Conservation (phyloP, 2,888 invertebrate species). For the Pammene aurita region DNA sequence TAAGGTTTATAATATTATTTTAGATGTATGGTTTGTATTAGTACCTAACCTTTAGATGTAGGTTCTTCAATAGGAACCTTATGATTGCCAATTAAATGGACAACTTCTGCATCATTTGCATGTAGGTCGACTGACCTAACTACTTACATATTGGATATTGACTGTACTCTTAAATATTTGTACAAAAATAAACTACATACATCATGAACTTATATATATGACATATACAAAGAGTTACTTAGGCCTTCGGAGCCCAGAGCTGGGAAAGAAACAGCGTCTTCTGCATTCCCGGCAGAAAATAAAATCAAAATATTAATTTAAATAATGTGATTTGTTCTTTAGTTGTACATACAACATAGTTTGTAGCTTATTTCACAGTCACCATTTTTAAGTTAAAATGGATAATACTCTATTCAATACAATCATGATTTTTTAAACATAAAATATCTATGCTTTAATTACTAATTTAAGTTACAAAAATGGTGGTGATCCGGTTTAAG, state of each 20-base stretch:
- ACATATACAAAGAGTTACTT: too few relatives aligned
- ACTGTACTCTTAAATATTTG: constrained; percentile 32
- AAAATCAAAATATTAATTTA: too few relatives aligned
- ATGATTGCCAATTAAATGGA: constrained; percentile 31
- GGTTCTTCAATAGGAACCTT: constrained; percentile 51
- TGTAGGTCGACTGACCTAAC: constrained; percentile 4
- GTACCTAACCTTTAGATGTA: constrained; percentile 59
- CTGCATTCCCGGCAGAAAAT: too few relatives aligned
- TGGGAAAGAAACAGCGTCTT: too few relatives aligned
- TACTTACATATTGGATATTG: constrained; percentile 19
- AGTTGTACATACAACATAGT: constrained; percentile 33
- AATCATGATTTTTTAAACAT: not conserved
- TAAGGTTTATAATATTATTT: constrained; percentile 72
- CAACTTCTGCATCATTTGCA: not conserved
- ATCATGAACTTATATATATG: too few relatives aligned
- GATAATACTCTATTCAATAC: constrained; percentile 32
- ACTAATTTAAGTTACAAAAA: not conserved
- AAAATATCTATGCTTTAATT: not conserved
- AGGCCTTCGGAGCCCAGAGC: too few relatives aligned
- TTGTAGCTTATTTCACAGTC: constrained; percentile 54
- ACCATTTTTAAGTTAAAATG: constrained; percentile 46
- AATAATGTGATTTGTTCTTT: too few relatives aligned
- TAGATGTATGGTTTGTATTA: constrained; percentile 73
- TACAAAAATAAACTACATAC: constrained; percentile 27
- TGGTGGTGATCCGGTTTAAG: too few relatives aligned